Conservation (phyloP, 2,113 vertebrate species). For the Butorides virescens region DNA sequence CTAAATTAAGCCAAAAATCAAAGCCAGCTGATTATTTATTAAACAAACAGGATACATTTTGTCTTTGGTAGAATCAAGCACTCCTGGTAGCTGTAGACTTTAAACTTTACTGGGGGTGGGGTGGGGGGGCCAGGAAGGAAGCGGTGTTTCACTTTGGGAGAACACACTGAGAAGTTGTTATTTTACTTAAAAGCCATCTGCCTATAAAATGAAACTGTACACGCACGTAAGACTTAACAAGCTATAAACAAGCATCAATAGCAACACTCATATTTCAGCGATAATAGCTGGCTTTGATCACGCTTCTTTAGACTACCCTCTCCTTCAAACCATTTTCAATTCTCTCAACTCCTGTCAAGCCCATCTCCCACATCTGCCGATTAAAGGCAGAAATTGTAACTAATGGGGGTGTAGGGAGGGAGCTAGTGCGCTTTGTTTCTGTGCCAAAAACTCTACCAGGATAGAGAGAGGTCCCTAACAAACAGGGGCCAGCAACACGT, state of each 20-base stretch:
- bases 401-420: not conserved
- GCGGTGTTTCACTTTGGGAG: not conserved
- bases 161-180: not conserved
- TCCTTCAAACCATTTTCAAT: not conserved
- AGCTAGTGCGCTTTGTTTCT: not conserved
- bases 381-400: not conserved
- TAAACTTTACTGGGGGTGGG: not conserved
- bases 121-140: not conserved
- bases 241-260: slow-evolving; percentile 22
- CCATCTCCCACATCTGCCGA: not conserved
- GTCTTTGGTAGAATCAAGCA: not conserved
- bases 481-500: not conserved
- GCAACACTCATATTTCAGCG: not conserved
- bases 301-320: not conserved
- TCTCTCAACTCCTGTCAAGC: not conserved
- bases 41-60: slow-evolving; percentile 47
- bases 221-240: not conserved
- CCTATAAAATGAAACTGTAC: slow-evolving; percentile 1
- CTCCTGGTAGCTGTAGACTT: not conserved
- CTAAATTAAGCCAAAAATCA: slow-evolving; percentile 36
- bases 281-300: not conserved
- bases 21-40: slow-evolving; percentile 53
- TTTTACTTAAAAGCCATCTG: slow-evolving; percentile 27
- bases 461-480: not conserved
- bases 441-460: not conserved